Evolutionary conservation across 2,888 invertebrate species (phyloP).

Genomic region (Silvanus unidentatus): DNA sequence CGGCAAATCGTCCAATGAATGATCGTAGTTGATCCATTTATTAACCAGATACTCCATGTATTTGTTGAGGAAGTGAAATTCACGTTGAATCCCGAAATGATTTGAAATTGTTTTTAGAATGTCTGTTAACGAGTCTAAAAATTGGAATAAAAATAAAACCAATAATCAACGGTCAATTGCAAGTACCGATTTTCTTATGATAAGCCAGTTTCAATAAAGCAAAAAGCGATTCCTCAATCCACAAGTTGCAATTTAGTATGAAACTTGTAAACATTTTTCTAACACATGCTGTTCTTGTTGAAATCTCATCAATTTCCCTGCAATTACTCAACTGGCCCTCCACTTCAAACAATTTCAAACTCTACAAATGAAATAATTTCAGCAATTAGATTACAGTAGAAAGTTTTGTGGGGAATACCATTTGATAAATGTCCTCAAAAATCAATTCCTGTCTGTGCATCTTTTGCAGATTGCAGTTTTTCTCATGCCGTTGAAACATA

Average conservation of each 20-base stretch:
- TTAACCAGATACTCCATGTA: conserved; percentile 50
- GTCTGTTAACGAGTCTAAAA: conserved; percentile 26
- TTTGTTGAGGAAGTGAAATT: conserved; percentile 44
- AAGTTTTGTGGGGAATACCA: no score
- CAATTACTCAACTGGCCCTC: conserved; percentile 44
- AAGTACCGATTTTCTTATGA: conserved; percentile 43
- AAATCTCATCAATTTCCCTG: conserved; percentile 53
- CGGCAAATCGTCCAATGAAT: conserved; percentile 39
- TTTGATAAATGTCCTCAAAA: conserved; percentile 37
- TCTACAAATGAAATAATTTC: conserved; percentile 24
- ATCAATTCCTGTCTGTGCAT: conserved; percentile 30
- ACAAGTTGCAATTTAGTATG: conserved; percentile 49
- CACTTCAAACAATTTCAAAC: conserved; percentile 37
- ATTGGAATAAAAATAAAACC: conserved; percentile 8
- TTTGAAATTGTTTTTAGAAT: conserved; percentile 28
- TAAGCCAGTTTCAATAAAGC: conserved; percentile 51
- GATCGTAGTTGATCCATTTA: conserved; percentile 34
- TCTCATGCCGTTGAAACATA: conserved; percentile 33
- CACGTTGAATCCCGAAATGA: conserved; percentile 27
- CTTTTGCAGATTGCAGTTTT: conserved; percentile 17
- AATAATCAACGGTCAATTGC: conserved; percentile 7
- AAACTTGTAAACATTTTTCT: conserved; percentile 53
- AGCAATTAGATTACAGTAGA: conserved; percentile 5
- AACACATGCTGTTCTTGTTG: conserved; percentile 53
- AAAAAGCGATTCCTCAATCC: conserved; percentile 52